Evolutionary conservation across 1,140 invertebrate species (phyloP).

Genomic region (Aphis craccivora): DNA sequence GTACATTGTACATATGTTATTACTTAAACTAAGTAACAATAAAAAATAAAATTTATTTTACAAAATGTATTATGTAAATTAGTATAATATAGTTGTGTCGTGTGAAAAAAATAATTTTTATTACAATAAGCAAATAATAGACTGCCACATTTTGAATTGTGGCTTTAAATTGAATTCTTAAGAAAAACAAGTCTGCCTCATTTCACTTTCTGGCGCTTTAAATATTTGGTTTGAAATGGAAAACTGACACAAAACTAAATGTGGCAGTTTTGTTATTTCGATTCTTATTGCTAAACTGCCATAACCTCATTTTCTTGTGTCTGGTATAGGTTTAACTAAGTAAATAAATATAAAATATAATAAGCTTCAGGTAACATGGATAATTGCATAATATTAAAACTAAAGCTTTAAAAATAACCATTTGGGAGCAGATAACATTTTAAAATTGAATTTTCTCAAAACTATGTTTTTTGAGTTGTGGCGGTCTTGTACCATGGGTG

Average conservation of each 20-base stretch:
- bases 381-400: neutral
- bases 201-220: neutral
- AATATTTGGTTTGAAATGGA: neutral
- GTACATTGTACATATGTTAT: too few relatives aligned
- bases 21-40: too few relatives aligned
- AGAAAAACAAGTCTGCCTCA: neutral
- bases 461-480: neutral
- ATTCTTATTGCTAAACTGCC: neutral
- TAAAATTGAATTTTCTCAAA: slow-evolving; percentile 5
- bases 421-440: neutral
- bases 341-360: neutral
- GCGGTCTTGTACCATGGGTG: neutral
- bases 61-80: too few relatives aligned
- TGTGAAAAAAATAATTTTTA: too few relatives aligned
- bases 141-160: too few relatives aligned
- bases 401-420: neutral
- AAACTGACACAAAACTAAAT: slow-evolving; percentile 17
- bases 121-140: too few relatives aligned
- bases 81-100: too few relatives aligned
- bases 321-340: neutral
- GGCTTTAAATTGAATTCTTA: neutral
- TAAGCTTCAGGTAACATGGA: neutral
- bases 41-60: too few relatives aligned
- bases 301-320: neutral
- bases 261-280: neutral